Evolutionary conservation across 2,888 invertebrate species (phyloP), one percentile per base, ranked within the genome.

Genomic region (Ganaspis brasiliensis): DNA sequence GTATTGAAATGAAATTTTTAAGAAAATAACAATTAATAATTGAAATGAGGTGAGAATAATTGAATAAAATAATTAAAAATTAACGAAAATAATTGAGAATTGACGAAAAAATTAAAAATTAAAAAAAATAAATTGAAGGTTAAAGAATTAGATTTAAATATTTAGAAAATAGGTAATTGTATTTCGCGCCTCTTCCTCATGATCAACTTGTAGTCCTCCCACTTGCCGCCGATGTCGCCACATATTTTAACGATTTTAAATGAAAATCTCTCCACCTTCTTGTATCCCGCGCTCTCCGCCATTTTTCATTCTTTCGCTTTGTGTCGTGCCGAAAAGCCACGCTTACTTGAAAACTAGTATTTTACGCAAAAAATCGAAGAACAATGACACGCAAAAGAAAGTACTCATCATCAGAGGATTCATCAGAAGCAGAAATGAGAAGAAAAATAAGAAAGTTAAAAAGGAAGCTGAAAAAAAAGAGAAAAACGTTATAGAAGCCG

Each of bases 271-370:
- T 3, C 19, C 5, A n/a, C 49, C 8, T 6, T 16, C 49, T 16
- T 3, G 6, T n/a, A n/a, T 49, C 49, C 2, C 49, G 49, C 4
- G n/a, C 2, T 49, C 16, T 6, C 16, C 16, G n/a, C 8, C n/a
- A n/a, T 49, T 2, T 49, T 49, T 49, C 16, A 49, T 49, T 49
- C 49, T 49, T 49, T 49, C 16, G 49, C 49, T 49, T 49, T 49
- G 49, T 49, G 49, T 49, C 49, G 49, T 49, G 49, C 49, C 49
- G 49, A 49, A 49, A 49, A 49, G 49, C 16, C 49, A 16, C 49
- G 49, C 31, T 31, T 49, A 2, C 6, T 49, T 49, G n/a, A 16
- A 49, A 49, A 16, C 8, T 16, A 49, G 2, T 49, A n/a, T 49
- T 16, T n/a, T 16, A 5, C 8, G n/a, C n/a, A 5, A 49, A 49